Evolutionary conservation across 2,113 vertebrate species (phyloP).

Genomic region (Pteruthius melanotis): DNA sequence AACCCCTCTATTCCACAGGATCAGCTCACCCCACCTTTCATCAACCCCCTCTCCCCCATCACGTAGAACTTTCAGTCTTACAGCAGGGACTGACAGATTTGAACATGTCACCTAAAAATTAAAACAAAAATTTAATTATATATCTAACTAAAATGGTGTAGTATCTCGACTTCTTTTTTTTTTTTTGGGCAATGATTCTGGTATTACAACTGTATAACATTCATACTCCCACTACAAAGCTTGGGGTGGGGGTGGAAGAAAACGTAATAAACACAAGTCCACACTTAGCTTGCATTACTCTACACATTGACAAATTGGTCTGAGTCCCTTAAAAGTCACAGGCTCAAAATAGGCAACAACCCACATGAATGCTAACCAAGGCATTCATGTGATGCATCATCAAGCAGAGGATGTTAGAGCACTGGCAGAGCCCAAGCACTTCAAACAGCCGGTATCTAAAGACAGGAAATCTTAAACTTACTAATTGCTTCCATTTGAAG

Average conservation of each 20-base stretch:
- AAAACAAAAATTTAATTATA: neutral
- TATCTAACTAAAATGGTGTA: neutral
- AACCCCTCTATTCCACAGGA: neutral
- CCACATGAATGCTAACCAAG: neutral
- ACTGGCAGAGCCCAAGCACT: neutral
- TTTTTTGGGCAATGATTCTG: neutral
- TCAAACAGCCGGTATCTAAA: neutral
- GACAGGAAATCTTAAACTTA: neutral
- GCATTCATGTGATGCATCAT: neutral
- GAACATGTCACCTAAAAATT: neutral
- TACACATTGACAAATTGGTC: neutral
- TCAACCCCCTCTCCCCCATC: rapidly evolving
- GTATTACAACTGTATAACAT: neutral
- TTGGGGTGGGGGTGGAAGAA: neutral
- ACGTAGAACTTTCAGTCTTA: rapidly evolving
- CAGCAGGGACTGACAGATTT: no score
- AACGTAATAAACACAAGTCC: neutral
- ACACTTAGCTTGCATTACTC: neutral
- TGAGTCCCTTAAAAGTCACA: neutral
- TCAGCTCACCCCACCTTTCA: neutral
- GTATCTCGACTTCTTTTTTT: neutral
- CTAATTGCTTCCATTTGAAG: neutral
- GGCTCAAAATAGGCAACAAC: neutral
- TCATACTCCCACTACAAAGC: neutral
- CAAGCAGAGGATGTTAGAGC: neutral